Conservation (phyloP, 2,797 vertebrate species). For the Channa striata region DNA sequence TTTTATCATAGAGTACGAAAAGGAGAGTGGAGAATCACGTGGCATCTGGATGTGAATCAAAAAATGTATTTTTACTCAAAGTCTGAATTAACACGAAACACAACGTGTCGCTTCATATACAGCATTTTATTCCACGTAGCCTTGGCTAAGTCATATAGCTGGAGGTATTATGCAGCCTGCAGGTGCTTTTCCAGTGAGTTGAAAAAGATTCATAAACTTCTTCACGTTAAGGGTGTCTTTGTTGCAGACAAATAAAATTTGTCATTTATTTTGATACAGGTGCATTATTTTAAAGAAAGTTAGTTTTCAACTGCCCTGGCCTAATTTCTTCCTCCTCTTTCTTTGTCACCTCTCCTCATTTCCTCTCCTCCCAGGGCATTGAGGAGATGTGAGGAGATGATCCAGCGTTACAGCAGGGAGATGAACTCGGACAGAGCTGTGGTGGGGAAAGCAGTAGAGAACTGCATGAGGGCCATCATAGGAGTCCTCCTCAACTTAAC, state of each 20-base stretch:
- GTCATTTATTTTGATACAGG: no score
- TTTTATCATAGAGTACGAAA: constrained; percentile 30
- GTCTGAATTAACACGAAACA: no score
- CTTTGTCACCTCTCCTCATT: no score
- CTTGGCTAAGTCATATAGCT: no score
- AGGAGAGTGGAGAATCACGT: constrained; percentile 10
- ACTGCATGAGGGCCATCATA: constrained; percentile 97
- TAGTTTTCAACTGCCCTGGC: not conserved
- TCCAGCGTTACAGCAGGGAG: constrained; percentile 91
- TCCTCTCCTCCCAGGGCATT: constrained; percentile 84
- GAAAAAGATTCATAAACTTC: no score
- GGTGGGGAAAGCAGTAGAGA: constrained; percentile 94
- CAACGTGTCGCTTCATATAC: no score
- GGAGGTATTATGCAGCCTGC: no score
- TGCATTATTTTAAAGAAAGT: not conserved
- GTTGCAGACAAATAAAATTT: no score
- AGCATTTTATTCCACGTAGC: no score
- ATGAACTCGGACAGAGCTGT: constrained; percentile 82
- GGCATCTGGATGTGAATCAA: constrained; percentile 16
- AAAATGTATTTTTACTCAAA: no score
- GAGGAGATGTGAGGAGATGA: constrained; percentile 92
- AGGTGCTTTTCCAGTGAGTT: no score
- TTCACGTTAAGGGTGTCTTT: no score
- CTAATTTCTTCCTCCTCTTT: not conserved
- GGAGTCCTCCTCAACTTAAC: constrained; percentile 97